Conservation (phyloP, 2,888 invertebrate species). For the Frankliniella fusca region DNA sequence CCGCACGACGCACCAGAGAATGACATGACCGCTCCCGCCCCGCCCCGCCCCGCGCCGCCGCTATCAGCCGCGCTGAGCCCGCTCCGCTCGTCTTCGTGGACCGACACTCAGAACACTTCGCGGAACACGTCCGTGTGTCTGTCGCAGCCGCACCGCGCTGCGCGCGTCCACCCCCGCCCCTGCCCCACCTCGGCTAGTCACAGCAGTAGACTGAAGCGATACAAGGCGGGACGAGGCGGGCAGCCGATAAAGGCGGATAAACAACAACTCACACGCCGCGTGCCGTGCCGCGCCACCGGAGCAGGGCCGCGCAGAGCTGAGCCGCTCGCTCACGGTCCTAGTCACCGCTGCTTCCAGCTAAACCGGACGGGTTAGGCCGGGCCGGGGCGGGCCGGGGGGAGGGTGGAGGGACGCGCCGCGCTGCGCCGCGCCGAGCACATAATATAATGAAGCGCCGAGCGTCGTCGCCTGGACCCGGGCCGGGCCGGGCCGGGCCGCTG, state of each 20-base stretch:
- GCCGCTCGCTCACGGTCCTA: not conserved
- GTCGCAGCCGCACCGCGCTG: no score
- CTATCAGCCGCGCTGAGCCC: not conserved
- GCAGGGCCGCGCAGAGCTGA: not conserved
- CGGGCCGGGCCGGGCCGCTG: not conserved
- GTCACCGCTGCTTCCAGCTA: constrained; percentile 8
- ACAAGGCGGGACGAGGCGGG: no score
- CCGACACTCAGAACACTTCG: no score
- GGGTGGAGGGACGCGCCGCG: not conserved
- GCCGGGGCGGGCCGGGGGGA: not conserved
- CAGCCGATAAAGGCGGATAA: not conserved
- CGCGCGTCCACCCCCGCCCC: no score
- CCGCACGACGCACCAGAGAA: not conserved
- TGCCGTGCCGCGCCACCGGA: not conserved
- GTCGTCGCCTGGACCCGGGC: not conserved
- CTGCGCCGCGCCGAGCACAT: not conserved
- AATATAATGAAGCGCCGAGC: constrained; percentile 30
- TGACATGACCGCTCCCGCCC: not conserved
- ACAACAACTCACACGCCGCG: not conserved
- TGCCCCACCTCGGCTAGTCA: no score
- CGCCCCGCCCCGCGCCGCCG: not conserved
- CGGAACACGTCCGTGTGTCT: no score
- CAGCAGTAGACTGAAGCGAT: no score
- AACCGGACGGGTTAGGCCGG: not conserved
- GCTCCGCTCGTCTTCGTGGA: no score